Conservation (phyloP, 53 echinoderm and acorn worm genomes). For the Hippasteria phrygiana region DNA sequence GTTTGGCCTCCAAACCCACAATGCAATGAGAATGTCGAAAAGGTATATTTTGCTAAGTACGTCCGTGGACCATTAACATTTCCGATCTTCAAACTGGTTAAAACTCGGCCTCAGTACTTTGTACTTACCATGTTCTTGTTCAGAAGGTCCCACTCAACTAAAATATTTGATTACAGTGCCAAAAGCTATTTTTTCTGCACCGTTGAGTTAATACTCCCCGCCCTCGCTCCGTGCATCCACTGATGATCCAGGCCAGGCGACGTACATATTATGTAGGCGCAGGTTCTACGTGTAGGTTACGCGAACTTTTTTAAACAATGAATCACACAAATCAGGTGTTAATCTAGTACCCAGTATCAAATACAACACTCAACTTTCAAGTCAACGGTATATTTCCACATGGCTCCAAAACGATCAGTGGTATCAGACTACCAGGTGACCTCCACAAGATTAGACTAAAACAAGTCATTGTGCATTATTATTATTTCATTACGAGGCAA, state of each 20-base stretch:
- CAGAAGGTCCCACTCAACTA: neutral
- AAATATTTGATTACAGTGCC: neutral
- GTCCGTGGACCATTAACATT: too few relatives aligned
- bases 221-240: too few relatives aligned
- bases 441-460: neutral
- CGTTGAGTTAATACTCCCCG: too few relatives aligned
- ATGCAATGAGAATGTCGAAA: too few relatives aligned
- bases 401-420: neutral
- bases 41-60: too few relatives aligned
- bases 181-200: neutral
- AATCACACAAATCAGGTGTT: constrained; percentile 41
- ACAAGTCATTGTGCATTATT: neutral
- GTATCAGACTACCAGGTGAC: constrained; percentile 14
- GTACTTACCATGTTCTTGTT: constrained; percentile 8
- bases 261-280: too few relatives aligned
- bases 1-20: too few relatives aligned
- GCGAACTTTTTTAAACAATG: neutral
- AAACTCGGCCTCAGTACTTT: too few relatives aligned
- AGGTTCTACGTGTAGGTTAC: too few relatives aligned
- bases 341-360: constrained; percentile 29
- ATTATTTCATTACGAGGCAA: neutral
- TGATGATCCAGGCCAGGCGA: neutral
- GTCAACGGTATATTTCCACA: constrained; percentile 2
- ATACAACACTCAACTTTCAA: neutral
- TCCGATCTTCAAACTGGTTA: too few relatives aligned